Evolutionary conservation across 2,888 invertebrate species (phyloP).

Genomic region (Polymixis lichenea): DNA sequence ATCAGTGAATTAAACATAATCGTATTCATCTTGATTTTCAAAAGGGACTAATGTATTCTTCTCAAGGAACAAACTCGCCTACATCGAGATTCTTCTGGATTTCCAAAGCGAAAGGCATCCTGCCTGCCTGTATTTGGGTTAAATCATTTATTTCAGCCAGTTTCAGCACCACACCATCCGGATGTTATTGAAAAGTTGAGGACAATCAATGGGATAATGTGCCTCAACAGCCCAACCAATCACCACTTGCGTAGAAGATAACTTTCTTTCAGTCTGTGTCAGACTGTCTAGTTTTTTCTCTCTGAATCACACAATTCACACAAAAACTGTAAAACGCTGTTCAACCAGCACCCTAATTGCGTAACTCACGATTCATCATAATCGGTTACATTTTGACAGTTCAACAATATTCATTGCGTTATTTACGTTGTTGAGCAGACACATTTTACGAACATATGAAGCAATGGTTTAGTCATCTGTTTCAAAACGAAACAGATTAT

Average conservation of each 20-base stretch:
- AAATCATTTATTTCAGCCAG: neutral
- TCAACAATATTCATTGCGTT: too few species aligned
- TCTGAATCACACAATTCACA: neutral
- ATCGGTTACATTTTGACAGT: too few species aligned
- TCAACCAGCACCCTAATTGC: too few species aligned
- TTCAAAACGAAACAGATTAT: too few species aligned
- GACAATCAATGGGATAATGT: neutral
- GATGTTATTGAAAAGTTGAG: neutral
- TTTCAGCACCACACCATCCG: neutral
- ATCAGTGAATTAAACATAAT: conserved; percentile 13
- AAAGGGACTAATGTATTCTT: neutral
- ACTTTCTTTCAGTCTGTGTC: neutral
- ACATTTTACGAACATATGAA: too few species aligned
- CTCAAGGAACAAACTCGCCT: neutral
- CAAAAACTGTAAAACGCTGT: neutral
- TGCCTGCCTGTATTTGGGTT: neutral
- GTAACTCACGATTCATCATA: too few species aligned
- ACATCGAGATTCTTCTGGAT: neutral
- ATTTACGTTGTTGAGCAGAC: too few species aligned
- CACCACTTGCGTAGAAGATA: neutral
- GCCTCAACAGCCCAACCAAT: neutral
- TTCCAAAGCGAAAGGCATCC: neutral
- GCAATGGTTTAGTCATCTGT: too few species aligned
- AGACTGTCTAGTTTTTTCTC: neutral
- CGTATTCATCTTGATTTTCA: neutral